Base-by-base conservation (phyloP, 2,797 vertebrate species). In the Sylvilagus floridanus region DNA sequence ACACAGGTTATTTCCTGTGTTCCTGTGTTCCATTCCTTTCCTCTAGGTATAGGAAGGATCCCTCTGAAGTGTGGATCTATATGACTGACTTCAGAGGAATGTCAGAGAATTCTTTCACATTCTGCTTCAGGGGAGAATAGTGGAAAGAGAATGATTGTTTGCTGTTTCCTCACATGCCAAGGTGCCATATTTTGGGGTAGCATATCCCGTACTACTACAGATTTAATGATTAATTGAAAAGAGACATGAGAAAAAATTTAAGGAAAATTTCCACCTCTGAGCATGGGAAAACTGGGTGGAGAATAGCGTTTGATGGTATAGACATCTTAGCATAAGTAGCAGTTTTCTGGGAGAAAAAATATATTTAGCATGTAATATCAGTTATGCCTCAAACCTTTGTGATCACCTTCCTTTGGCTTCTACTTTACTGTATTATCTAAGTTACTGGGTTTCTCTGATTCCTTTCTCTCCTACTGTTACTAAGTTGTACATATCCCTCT, bases 151-250 rank as follows among this genome's bases (percentile, higher is more conserved):
- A 42, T 8, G 42, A 42, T 42, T 42, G 5, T 42, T 42, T 42
- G 75, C 3, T 9, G 7, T 79, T 35, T 71, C n/a, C 26, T 86
- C 42, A 63, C 37, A 86, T 52, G n/a, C 50, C 84, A 72, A 63
- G 66, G 42, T 19, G 28, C 17, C 75, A 78, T 63, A 28, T n/a
- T 76, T 84, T 72, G 66, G 52, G 17, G 35, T 1, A 47, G 52
- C 32, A 54, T 52, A 17, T 57, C 71, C 62, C n/a, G 28, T 87
- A 65, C 30, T 16, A 28, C 26, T 82, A 57, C 32, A 82, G 47
- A 72, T 57, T 65, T 35, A 88, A 73, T 78, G 42, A 87, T 10
- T 83, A 42, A 60, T n/a, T 90, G 54, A 94, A 82, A 22, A 35
- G 42, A 73, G 42, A 47, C 85, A 1, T 26, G 4, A 60, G 7